A percentile compares a stretch with the other conserved stretches of the same genome.
phyloP scores from a whole-genome alignment of 1,140 invertebrate species.

The Papilio polytes region DNA sequence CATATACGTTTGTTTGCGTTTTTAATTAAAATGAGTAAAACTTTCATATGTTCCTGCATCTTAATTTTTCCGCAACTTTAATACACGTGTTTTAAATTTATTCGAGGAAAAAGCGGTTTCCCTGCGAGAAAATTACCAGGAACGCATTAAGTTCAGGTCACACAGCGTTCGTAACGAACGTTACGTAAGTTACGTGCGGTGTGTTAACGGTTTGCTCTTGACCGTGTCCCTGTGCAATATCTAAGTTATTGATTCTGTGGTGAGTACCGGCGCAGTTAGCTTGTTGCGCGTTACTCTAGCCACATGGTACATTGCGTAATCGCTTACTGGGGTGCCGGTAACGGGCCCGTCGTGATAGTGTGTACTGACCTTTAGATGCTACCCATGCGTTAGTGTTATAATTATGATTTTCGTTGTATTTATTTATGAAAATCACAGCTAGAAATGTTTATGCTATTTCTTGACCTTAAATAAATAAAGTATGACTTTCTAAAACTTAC shows the following conservation, averaged over 20 bases:
- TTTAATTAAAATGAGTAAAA: neutral
- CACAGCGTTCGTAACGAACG: neutral
- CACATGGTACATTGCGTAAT: slow-evolving; percentile 26
- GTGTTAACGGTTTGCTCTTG: slow-evolving; percentile 27
- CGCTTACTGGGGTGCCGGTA: slow-evolving; percentile 24
- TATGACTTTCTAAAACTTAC: neutral
- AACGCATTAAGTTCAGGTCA: slow-evolving; percentile 20
- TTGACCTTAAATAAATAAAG: neutral
- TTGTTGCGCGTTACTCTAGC: slow-evolving; percentile 30
- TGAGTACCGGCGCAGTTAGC: slow-evolving; percentile 33
- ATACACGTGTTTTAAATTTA: neutral
- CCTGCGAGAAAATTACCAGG: slow-evolving; percentile 1
- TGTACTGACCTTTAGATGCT: slow-evolving; percentile 30
- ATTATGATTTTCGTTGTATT: neutral
- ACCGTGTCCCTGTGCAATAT: slow-evolving; percentile 30
- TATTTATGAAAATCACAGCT: neutral
- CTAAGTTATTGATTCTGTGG: slow-evolving; percentile 29
- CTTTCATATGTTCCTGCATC: neutral
- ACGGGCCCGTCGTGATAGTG: neutral
- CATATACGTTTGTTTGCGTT: neutral
- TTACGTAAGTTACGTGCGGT: slow-evolving; percentile 12
- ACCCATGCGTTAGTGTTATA: neutral
- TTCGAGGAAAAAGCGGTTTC: neutral
- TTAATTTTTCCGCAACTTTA: neutral
- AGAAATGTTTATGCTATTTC: neutral